Evolutionary conservation across 2,888 invertebrate genomes (phyloP).

Genomic region (Torymus aiolomorphi): DNA sequence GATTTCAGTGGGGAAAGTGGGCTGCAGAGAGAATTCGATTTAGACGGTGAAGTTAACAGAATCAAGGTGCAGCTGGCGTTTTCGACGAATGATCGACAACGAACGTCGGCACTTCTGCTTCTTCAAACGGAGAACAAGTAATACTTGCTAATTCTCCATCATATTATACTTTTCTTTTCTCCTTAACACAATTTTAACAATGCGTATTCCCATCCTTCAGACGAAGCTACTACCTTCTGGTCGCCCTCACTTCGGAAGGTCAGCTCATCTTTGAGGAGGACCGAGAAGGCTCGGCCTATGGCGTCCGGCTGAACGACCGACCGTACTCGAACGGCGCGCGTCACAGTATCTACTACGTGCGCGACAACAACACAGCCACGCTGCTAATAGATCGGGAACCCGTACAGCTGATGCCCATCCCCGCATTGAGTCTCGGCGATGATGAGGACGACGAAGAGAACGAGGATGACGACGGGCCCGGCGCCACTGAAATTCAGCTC

Average conservation of each 20-base stretch:
- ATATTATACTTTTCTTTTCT: too few relatives aligned
- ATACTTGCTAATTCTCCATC: slow-evolving; percentile 60
- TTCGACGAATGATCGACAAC: slow-evolving; percentile 88
- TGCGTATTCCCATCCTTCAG: slow-evolving; percentile 72
- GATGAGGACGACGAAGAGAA: slow-evolving; percentile 69
- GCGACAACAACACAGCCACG: slow-evolving; percentile 84
- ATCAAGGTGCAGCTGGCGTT: slow-evolving; percentile 92
- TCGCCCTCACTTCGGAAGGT: slow-evolving; percentile 89
- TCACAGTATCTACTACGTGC: slow-evolving; percentile 84
- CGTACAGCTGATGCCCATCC: slow-evolving; percentile 83
- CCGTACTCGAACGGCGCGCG: slow-evolving; percentile 89
- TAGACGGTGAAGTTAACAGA: slow-evolving; percentile 83
- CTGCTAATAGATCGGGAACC: slow-evolving; percentile 85
- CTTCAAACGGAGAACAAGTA: slow-evolving; percentile 90
- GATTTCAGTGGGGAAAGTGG: slow-evolving; percentile 92
- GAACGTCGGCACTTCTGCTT: slow-evolving; percentile 84
- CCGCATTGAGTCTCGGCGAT: slow-evolving; percentile 83
- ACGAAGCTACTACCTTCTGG: slow-evolving; percentile 88
- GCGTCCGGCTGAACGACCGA: slow-evolving; percentile 85
- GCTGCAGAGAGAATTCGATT: slow-evolving; percentile 85
- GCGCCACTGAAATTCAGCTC: slow-evolving; percentile 89
- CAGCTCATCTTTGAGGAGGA: slow-evolving; percentile 91
- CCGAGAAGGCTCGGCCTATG: slow-evolving; percentile 84
- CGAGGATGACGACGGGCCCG: slow-evolving; percentile 68
- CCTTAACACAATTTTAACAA: too few relatives aligned